phyloP scores from a whole-genome alignment of 2,797 vertebrate species.

The Danio tinwini region DNA sequence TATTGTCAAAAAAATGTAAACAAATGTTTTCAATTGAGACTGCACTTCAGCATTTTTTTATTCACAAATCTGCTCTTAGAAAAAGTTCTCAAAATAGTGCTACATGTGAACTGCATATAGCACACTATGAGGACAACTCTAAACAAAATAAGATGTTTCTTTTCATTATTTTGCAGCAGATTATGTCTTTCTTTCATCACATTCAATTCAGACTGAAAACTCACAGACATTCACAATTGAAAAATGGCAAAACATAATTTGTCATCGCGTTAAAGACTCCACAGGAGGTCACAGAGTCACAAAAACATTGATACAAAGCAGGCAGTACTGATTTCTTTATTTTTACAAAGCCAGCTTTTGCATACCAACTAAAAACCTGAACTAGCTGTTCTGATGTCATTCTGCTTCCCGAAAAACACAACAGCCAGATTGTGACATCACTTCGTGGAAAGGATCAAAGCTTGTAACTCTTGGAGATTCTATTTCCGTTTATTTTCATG shows the following conservation, averaged over 20 bases:
- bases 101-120: not conserved
- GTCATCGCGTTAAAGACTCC: not conserved
- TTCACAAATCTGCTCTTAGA: not conserved
- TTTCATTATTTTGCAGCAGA: not conserved
- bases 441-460: slow-evolving; percentile 36
- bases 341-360: not conserved
- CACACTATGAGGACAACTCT: not conserved
- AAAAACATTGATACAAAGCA: not conserved
- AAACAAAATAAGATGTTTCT: not conserved
- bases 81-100: too few relatives aligned
- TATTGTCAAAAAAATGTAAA: not conserved
- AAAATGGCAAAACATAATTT: not conserved
- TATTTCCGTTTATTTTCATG: slow-evolving; percentile 61
- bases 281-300: not conserved
- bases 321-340: not conserved
- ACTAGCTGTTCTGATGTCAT: not conserved
- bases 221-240: not conserved
- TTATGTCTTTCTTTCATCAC: not conserved
- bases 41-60: not conserved
- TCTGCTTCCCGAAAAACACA: slow-evolving; percentile 12
- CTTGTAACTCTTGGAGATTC: slow-evolving; percentile 34
- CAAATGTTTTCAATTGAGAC: not conserved
- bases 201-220: slow-evolving; percentile 5
- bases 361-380: not conserved
- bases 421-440: slow-evolving; percentile 31